phyloP scores from a whole-genome alignment of 2,113 vertebrate genomes.

The Promerops cafer region DNA sequence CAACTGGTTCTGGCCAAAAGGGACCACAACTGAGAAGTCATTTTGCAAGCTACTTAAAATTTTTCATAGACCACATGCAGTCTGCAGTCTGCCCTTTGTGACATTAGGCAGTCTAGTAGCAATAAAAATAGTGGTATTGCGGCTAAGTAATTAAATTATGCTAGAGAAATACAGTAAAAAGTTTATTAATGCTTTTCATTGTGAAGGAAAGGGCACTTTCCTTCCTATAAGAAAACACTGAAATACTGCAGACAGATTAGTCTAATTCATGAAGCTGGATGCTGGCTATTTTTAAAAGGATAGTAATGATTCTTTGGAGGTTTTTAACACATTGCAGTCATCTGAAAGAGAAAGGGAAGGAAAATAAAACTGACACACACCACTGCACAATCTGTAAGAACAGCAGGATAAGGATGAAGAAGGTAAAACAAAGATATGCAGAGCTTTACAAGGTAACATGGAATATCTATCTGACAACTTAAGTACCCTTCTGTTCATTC shows the following conservation, averaged over 20 bases:
- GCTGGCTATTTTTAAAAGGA: neutral
- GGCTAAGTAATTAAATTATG: neutral
- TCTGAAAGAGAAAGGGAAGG: neutral
- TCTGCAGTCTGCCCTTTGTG: neutral
- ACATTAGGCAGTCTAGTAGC: neutral
- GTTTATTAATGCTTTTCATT: neutral
- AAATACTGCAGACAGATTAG: neutral
- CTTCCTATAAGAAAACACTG: neutral
- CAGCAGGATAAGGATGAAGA: neutral
- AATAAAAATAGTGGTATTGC: neutral
- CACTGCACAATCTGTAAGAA: neutral
- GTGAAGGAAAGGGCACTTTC: neutral
- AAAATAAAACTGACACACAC: neutral
- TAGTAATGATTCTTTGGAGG: neutral
- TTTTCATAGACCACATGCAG: neutral
- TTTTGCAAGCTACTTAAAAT: neutral
- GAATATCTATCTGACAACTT: neutral
- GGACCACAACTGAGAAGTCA: neutral
- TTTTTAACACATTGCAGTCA: neutral
- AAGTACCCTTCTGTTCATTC: neutral
- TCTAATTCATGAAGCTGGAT: neutral
- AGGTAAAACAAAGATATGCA: neutral
- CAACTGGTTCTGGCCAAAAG: conserved; percentile 9
- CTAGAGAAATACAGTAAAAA: neutral
- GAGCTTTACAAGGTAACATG: neutral